Conservation (phyloP, 2,113 vertebrate species). For the Mus pahari region DNA sequence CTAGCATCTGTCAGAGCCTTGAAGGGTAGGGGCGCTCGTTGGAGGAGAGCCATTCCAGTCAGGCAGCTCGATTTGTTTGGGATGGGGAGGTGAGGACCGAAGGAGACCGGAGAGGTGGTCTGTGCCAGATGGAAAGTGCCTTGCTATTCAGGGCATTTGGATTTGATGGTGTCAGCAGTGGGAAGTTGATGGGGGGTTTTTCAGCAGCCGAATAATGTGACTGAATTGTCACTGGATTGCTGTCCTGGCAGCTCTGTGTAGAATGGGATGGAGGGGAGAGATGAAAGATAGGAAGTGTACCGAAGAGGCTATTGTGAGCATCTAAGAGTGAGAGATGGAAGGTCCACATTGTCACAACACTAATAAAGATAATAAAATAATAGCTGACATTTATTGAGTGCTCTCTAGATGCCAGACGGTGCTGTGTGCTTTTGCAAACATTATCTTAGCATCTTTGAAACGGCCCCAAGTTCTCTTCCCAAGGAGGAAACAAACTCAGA, state of each 20-base stretch:
- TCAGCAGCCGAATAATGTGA: conserved; percentile 47
- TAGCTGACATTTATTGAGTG: conserved; percentile 22
- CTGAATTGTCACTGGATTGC: not conserved
- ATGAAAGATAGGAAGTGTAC: conserved; percentile 25
- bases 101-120: not conserved
- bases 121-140: not conserved
- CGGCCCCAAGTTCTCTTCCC: not conserved
- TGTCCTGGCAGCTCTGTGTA: conserved; percentile 49
- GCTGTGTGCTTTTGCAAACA: conserved; percentile 22
- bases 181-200: not conserved
- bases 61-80: not conserved
- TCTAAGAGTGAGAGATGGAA: conserved; percentile 27
- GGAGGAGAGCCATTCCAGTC: not conserved
- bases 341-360: not conserved
- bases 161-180: conserved; percentile 12
- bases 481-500: not conserved
- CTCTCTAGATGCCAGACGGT: conserved; percentile 20
- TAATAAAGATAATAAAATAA: conserved; percentile 53
- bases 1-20: not conserved
- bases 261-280: not conserved
- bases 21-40: not conserved
- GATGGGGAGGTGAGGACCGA: not conserved
- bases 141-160: not conserved
- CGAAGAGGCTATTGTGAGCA: not conserved
- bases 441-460: conserved; percentile 24